Evolutionary conservation across 2,113 vertebrate genomes (phyloP), one percentile per base, ranked within the genome.

Genomic region (Heterochromis multidens): DNA sequence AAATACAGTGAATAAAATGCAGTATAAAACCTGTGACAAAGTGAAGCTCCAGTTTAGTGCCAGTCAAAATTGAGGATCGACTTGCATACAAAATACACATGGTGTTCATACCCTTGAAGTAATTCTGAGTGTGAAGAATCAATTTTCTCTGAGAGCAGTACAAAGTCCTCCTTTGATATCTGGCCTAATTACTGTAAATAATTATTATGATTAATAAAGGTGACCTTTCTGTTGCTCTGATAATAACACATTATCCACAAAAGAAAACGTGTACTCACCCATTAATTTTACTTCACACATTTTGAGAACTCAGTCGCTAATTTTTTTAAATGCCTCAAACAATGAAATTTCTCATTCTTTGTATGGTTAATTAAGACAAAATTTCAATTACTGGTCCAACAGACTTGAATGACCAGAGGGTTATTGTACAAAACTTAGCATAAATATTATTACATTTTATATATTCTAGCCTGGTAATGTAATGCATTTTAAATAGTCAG

Each of bases 131-230:
- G 16, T 94, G 92, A 91, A 89, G 46, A 94, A 95, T 95, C 77
- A 79, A 95, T 95, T 93, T 91, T 80, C 83, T 88, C 40, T 77
- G 67, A 80, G 83, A 80, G 80, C 57, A 27, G 65, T 78, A n/a
- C 78, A 83, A 90, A 94, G 91, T 84, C 72, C 76, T 92, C 86
- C 91, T 89, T 84, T 90, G 87, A 90, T 90, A 92, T 93, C 87
- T 93, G 88, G 83, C 83, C 91, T 94, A 96, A 95, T 93, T 92
- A 92, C 90, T 91, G 88, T 90, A 92, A 93, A 95, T 95, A 95
- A 95, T 95, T 91, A 93, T 86, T 87, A 90, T 92, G 89, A 94
- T 91, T 95, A 89, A 92, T 92, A 94, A 92, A 95, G 92, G 92
- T 95, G 94, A 95, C 93, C 95, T 94, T 94, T 94, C 87, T 84